A percentile compares a stretch with the other conserved stretches of the same genome.
These are phyloP conservation scores for Cantharis rufa DNA, from an alignment of 2,888 invertebrate genomes.

Conservation along the genomic window DNA sequence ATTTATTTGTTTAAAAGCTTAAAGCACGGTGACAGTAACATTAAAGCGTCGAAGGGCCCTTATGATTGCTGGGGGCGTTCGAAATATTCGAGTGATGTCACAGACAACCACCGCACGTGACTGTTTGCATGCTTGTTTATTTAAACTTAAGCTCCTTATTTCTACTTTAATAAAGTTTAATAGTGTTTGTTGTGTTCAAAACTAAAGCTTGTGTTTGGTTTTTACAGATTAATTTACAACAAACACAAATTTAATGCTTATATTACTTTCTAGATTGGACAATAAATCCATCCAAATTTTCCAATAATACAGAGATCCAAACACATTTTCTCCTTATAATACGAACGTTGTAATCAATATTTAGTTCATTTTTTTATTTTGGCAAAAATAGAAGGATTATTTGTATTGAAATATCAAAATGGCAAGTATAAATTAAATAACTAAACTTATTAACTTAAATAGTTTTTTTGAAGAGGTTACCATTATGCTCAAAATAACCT, in stretches of 20 bases:
- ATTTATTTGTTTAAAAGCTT: slow-evolving; percentile 37
- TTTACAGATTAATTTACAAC: slow-evolving; percentile 11
- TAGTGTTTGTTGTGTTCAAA: slow-evolving; percentile 25
- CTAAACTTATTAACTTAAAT: background rate
- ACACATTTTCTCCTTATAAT: background rate
- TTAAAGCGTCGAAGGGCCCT: slow-evolving; percentile 32
- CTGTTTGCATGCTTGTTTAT: slow-evolving; percentile 32
- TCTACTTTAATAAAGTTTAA: slow-evolving; percentile 29
- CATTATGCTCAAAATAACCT: slow-evolving; percentile 5
- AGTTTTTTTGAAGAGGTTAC: background rate
- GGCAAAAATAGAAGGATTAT: background rate
- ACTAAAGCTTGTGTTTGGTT: slow-evolving; percentile 16
- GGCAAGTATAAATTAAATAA: background rate
- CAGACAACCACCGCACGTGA: slow-evolving; percentile 36
- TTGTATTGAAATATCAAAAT: background rate
- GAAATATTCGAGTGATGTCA: slow-evolving; percentile 33
- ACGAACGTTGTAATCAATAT: background rate
- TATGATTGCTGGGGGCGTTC: slow-evolving; percentile 30
- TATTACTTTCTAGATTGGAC: background rate
- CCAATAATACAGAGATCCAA: background rate
- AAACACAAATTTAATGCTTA: background rate
- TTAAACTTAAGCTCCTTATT: slow-evolving; percentile 37
- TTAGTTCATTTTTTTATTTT: background rate
- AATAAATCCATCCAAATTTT: background rate
- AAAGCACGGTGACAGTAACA: slow-evolving; percentile 39